Evolutionary conservation across 1,140 invertebrate genomes (phyloP), one percentile per base, ranked within the genome.

Genomic region (Panonychus citri): DNA sequence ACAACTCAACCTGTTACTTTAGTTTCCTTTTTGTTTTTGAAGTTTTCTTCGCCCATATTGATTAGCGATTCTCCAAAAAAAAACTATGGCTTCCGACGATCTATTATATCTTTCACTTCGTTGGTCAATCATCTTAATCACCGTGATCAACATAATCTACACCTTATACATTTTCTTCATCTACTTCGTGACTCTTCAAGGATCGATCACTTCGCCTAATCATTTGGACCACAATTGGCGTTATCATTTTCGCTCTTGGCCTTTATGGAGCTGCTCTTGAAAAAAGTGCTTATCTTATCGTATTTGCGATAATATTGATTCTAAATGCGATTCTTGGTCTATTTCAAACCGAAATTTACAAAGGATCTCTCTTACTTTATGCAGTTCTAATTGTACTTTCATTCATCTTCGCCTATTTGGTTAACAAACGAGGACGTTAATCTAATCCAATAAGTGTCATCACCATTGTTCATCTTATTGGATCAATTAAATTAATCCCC

Each of bases 91-190:
- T 17, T 17, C 25, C 12, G 49, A 51, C 25, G 49, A 51, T 51
- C 25, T 30, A n/a, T 17, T 27, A 2, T 51, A 28, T n/a, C 17
- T 51, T 17, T 51, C 49, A 21, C 28, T 51, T 8, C 25, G 28
- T 7, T 51, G 49, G 49, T 51, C 49, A 27, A 51, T 51, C 28
- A 30, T 51, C 2, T 28, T 51, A 13, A 51, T 51, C 25, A 51
- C 49, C 8, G 17, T 51, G 17, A 24, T 51, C 13, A 51, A 51
- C 28, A 51, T 51, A 27, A 30, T 51, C 25, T 51, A 51, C 49
- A 51, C 49, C 27, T 30, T 51, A 13, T 51, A 51, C 28, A 51
- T 51, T 51, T 51, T 51, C 26, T 51, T 51, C 49, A 26, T 51
- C 28, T 51, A 51, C n/a, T 51, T 51, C 25, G 28, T 15, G 28